Evolutionary conservation across 1,140 invertebrate genomes (phyloP).

Genomic region (Pogonus chalceus): DNA sequence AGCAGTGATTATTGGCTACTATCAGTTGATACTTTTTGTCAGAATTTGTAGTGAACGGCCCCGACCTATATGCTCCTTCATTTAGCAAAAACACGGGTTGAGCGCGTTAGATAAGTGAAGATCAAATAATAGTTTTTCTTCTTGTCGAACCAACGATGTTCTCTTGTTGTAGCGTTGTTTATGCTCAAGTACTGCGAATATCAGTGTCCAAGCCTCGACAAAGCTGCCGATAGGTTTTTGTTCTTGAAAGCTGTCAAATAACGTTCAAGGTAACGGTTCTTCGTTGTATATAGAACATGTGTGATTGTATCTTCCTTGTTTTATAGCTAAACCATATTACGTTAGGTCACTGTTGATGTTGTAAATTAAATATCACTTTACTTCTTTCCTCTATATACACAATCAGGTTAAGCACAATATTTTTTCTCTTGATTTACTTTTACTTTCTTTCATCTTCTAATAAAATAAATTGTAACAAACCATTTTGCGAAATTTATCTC

Average conservation of each 20-base stretch:
- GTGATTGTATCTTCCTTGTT: background rate
- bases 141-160: background rate
- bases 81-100: background rate
- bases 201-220: too few relatives aligned
- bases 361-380: too few relatives aligned
- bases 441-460: too few relatives aligned
- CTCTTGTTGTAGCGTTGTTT: background rate
- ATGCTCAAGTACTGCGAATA: too few relatives aligned
- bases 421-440: too few relatives aligned
- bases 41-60: background rate
- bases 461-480: too few relatives aligned
- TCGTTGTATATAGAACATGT: too few relatives aligned
- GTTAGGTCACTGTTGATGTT: too few relatives aligned
- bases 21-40: background rate
- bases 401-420: too few relatives aligned
- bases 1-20: background rate
- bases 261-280: background rate
- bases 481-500: too few relatives aligned
- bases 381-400: too few relatives aligned
- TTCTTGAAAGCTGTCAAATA: background rate
- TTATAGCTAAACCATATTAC: background rate
- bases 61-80: background rate
- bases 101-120: background rate
- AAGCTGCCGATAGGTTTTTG: too few relatives aligned
- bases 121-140: background rate